Conservation (phyloP, 2,888 invertebrate species). For the Mechanitis mazaeus region DNA sequence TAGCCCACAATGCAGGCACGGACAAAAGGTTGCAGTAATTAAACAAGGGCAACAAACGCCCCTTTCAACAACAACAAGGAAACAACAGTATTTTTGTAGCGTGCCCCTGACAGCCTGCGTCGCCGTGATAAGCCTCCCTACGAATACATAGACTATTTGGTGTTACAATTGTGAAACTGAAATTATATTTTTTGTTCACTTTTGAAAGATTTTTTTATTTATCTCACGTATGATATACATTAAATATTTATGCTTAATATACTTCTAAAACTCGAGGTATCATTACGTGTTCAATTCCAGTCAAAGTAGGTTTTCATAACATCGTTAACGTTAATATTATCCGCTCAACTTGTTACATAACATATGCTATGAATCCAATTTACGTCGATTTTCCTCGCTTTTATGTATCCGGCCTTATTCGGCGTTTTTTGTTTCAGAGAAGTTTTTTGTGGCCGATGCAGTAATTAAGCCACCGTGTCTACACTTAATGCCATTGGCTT, state of each 20-base stretch:
- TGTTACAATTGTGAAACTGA: conserved; percentile 2
- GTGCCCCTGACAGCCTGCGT: conserved; percentile 58
- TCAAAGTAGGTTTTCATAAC: neutral
- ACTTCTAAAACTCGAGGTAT: too few relatives aligned
- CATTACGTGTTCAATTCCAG: neutral
- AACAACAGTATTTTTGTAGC: conserved; percentile 69
- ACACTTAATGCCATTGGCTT: conserved; percentile 52
- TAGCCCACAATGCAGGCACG: conserved; percentile 22
- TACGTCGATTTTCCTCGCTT: conserved; percentile 61
- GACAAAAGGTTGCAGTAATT: conserved; percentile 63
- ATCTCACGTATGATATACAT: neutral
- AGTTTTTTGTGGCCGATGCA: conserved; percentile 44
- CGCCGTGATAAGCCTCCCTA: conserved; percentile 51
- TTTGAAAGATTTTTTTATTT: neutral
- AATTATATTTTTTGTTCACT: conserved; percentile 1
- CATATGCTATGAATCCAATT: conserved; percentile 46
- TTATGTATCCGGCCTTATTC: conserved; percentile 40
- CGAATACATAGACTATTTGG: conserved; percentile 6
- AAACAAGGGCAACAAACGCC: conserved; percentile 57
- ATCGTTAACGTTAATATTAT: neutral
- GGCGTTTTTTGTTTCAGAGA: conserved; percentile 46
- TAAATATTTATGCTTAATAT: neutral
- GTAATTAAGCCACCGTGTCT: conserved; percentile 51
- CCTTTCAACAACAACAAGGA: conserved; percentile 53
- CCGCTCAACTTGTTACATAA: conserved; percentile 16